Evolutionary conservation across 1,140 invertebrate species (phyloP).

Genomic region (Drosophila carrolli): DNA sequence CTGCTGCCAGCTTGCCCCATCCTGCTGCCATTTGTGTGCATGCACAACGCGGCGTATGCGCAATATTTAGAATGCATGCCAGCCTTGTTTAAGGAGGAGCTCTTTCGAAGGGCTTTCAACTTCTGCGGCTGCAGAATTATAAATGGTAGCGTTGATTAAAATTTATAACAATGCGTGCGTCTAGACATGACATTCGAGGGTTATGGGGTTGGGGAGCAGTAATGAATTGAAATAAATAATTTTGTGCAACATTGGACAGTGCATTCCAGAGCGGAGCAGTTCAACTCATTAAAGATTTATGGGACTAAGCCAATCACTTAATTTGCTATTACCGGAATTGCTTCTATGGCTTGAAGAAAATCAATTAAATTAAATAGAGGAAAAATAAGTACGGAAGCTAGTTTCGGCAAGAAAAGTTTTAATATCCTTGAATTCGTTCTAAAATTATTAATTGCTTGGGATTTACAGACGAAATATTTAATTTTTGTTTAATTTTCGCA

Average conservation of each 20-base stretch:
- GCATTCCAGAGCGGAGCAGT: neutral
- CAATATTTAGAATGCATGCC: slow-evolving; percentile 51
- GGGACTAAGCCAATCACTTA: neutral
- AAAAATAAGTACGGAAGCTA: too few relatives aligned
- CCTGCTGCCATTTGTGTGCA: slow-evolving; percentile 11
- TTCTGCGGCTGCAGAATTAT: slow-evolving; percentile 29
- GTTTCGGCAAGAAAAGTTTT: too few relatives aligned
- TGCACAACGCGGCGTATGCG: slow-evolving; percentile 54
- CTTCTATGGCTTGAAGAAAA: neutral
- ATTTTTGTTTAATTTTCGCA: too few relatives aligned
- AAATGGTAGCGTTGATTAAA: slow-evolving; percentile 49
- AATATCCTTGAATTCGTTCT: too few relatives aligned
- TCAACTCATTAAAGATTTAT: neutral
- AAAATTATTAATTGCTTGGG: too few relatives aligned
- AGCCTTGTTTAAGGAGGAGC: slow-evolving; percentile 32
- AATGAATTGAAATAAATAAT: slow-evolving; percentile 26
- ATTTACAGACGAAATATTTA: too few relatives aligned
- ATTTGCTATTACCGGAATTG: neutral
- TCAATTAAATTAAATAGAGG: too few relatives aligned
- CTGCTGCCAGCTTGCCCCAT: neutral
- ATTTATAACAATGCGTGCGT: slow-evolving; percentile 34
- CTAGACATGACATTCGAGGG: slow-evolving; percentile 19
- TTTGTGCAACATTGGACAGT: neutral
- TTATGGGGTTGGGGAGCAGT: neutral
- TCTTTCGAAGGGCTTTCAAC: slow-evolving; percentile 11